Evolutionary conservation across 2,113 vertebrate genomes (phyloP).

Genomic region (Phalacrocorax aristotelis): DNA sequence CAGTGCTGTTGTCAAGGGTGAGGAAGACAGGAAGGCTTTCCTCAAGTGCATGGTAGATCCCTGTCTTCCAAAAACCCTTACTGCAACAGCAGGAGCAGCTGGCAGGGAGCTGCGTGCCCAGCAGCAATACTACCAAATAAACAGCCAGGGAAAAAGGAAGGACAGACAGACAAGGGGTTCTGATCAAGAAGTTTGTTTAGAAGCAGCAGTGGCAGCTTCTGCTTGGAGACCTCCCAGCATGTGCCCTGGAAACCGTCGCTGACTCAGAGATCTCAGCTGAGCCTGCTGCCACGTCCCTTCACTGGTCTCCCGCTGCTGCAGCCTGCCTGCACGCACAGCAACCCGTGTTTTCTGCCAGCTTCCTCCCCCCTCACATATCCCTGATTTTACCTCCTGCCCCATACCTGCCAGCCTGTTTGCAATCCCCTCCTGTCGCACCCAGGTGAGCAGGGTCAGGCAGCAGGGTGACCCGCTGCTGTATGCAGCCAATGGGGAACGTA

Average conservation of each 20-base stretch:
- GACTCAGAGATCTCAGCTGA: not conserved
- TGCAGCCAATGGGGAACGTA: fast-evolving
- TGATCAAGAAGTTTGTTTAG: not conserved
- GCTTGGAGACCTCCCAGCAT: not conserved
- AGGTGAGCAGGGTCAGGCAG: fast-evolving
- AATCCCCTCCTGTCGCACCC: not conserved
- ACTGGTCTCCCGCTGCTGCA: fast-evolving
- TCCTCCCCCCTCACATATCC: not conserved
- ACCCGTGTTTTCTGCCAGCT: not conserved
- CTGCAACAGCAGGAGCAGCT: not conserved
- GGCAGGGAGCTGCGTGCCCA: not conserved
- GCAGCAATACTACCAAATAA: not conserved
- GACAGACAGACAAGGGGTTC: not conserved
- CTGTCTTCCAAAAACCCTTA: not conserved
- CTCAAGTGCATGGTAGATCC: not conserved
- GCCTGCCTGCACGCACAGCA: not conserved
- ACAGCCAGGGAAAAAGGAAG: not conserved
- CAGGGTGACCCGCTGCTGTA: not conserved
- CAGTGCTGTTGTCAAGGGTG: not conserved
- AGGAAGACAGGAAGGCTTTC: not conserved
- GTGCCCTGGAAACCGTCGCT: not conserved
- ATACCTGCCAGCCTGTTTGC: not conserved
- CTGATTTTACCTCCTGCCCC: not conserved
- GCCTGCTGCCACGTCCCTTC: not conserved
- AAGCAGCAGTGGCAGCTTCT: not conserved